Evolutionary conservation across 2,888 invertebrate species (phyloP).

Genomic region (Linnaemya tessellans): DNA sequence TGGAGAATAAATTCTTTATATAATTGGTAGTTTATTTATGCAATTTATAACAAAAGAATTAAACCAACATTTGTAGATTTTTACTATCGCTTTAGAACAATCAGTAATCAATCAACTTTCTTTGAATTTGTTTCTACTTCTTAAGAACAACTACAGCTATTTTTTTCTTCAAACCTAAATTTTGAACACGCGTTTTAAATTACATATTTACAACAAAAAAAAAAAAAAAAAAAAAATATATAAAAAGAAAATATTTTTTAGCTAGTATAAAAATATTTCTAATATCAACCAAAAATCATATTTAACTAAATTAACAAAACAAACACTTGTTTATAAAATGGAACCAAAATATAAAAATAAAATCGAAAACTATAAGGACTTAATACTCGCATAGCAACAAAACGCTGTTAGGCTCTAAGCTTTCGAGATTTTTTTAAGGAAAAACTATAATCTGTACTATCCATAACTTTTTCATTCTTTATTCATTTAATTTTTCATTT

Average conservation of each 20-base stretch:
- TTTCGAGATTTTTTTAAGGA: constrained; percentile 28
- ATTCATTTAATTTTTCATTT: constrained; percentile 74
- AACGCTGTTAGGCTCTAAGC: constrained; percentile 6
- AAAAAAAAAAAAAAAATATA: constrained; percentile 19
- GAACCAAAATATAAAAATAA: constrained; percentile 8
- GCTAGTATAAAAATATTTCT: neutral
- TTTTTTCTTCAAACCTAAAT: constrained; percentile 50
- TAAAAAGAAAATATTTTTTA: too few species aligned
- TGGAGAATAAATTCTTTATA: constrained; percentile 61
- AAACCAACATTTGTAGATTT: constrained; percentile 71
- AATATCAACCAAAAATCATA: constrained; percentile 31
- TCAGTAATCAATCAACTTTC: constrained; percentile 63
- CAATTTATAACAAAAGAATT: constrained; percentile 56
- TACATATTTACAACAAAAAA: too few species aligned
- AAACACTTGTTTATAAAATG: constrained; percentile 44
- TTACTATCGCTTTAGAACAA: constrained; percentile 74
- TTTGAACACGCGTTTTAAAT: constrained; percentile 61
- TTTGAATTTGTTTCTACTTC: constrained; percentile 54
- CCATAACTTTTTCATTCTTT: constrained; percentile 70
- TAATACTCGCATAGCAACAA: constrained; percentile 34
- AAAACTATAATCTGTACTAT: constrained; percentile 60
- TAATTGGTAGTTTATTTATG: constrained; percentile 51
- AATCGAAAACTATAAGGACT: constrained; percentile 43
- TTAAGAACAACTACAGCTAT: constrained; percentile 46
- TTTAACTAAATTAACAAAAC: constrained; percentile 40